Conservation (phyloP, 1,140 invertebrate species). For the Drosophila pectinifera region DNA sequence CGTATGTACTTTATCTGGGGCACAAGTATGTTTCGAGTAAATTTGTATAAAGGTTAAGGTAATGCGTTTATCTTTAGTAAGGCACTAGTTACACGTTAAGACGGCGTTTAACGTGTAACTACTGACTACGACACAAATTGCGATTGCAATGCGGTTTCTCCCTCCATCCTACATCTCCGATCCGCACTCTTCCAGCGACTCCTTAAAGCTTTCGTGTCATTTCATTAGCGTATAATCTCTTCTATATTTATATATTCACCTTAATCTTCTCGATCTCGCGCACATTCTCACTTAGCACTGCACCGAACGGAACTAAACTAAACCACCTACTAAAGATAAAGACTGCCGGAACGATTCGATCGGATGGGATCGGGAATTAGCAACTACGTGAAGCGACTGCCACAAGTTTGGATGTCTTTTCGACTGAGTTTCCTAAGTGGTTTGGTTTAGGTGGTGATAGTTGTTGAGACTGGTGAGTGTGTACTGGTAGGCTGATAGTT, state of each 20-base stretch:
- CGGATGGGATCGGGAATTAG: slow-evolving; percentile 34
- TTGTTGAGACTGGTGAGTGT: slow-evolving; percentile 45
- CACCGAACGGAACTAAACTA: slow-evolving; percentile 63
- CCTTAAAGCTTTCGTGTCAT: slow-evolving; percentile 79
- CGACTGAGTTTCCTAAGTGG: slow-evolving; percentile 41
- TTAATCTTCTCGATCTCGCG: slow-evolving; percentile 18
- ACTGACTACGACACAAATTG: slow-evolving; percentile 78
- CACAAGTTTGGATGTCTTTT: slow-evolving; percentile 22
- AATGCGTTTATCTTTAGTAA: slow-evolving; percentile 85
- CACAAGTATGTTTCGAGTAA: slow-evolving; percentile 64
- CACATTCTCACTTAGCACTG: slow-evolving; percentile 38
- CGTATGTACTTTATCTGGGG: slow-evolving; percentile 30
- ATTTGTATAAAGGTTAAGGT: slow-evolving; percentile 84
- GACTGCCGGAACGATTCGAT: slow-evolving; percentile 30
- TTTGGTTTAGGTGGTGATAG: slow-evolving; percentile 38
- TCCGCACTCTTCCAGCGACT: slow-evolving; percentile 49
- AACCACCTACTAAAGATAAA: slow-evolving; percentile 75
- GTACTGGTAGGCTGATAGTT: slow-evolving; percentile 56
- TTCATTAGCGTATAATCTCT: slow-evolving; percentile 66
- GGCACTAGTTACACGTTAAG: slow-evolving; percentile 84
- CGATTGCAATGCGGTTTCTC: slow-evolving; percentile 31
- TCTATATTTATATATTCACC: slow-evolving; percentile 45
- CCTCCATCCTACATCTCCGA: slow-evolving; percentile 34
- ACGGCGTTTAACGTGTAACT: slow-evolving; percentile 77
- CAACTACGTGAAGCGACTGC: slow-evolving; percentile 48